phyloP scores from a whole-genome alignment of 2,113 vertebrate species.

The Rissa tridactyla region DNA sequence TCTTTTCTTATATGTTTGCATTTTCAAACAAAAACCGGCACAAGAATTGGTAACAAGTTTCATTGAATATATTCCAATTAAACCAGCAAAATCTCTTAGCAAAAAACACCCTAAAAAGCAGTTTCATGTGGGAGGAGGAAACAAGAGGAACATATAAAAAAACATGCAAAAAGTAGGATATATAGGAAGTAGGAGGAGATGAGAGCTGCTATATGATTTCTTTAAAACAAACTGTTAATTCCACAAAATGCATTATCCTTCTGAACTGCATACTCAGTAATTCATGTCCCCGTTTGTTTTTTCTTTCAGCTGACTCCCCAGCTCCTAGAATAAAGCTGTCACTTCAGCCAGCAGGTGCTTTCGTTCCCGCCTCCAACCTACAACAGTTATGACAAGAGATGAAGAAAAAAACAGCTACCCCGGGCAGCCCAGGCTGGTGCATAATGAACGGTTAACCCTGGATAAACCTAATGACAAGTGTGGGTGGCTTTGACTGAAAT shows the following conservation, averaged over 20 bases:
- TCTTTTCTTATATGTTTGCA: background rate
- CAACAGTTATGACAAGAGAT: slow-evolving; percentile 47
- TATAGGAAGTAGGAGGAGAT: background rate
- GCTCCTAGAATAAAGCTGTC: slow-evolving; percentile 40
- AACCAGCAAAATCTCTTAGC: background rate
- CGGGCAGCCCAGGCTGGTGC: background rate
- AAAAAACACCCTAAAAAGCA: background rate
- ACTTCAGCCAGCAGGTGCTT: slow-evolving; percentile 35
- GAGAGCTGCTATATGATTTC: background rate
- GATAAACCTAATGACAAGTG: slow-evolving; percentile 61
- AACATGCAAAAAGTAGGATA: background rate
- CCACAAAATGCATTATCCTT: background rate
- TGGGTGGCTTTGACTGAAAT: slow-evolving; percentile 43
- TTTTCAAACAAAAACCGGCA: background rate
- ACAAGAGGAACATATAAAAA: background rate
- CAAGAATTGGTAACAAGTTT: background rate
- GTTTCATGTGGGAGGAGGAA: background rate
- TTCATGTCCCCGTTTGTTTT: background rate
- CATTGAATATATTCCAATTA: background rate
- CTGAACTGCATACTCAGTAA: background rate
- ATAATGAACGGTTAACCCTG: slow-evolving; percentile 55
- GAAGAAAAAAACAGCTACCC: slow-evolving; percentile 59
- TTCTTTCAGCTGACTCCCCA: slow-evolving; percentile 1
- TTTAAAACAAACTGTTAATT: slow-evolving; percentile 18
- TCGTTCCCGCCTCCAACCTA: background rate